Percentiles rank a stretch among this genome's conserved stretches.
phyloP scores from a whole-genome alignment of 1,140 invertebrate species.

The Calephelis nemesis region DNA sequence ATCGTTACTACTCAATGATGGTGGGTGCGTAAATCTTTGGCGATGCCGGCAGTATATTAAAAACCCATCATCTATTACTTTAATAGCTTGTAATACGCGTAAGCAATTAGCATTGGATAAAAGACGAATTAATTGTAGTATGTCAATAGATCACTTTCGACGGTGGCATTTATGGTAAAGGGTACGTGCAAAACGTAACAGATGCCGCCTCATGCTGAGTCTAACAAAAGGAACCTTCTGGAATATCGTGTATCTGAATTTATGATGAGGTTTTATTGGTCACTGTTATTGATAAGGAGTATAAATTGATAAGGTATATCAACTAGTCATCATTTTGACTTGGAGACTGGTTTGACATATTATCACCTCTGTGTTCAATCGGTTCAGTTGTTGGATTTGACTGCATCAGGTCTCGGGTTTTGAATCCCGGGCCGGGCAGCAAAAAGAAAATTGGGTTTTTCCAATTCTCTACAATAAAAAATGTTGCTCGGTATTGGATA shows the following conservation, averaged over 20 bases:
- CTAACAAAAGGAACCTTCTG: background rate
- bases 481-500: too few relatives aligned
- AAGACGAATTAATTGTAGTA: conserved; percentile 5
- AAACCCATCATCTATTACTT: conserved; percentile 14
- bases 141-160: background rate
- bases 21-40: conserved; percentile 11
- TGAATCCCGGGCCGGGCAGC: too few relatives aligned
- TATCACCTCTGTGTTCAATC: too few relatives aligned
- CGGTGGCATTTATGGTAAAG: conserved; percentile 6
- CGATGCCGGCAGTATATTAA: conserved; percentile 7
- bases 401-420: too few relatives aligned
- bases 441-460: too few relatives aligned
- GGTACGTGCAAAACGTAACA: conserved; percentile 1
- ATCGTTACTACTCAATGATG: conserved; percentile 2
- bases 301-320: too few relatives aligned
- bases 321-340: too few relatives aligned
- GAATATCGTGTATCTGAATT: background rate
- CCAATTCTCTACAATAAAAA: too few relatives aligned
- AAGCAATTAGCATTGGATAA: conserved; percentile 6
- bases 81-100: conserved; percentile 15
- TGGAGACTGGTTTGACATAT: too few relatives aligned
- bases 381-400: too few relatives aligned
- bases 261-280: too few relatives aligned
- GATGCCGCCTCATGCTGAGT: background rate
- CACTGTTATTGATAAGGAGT: too few relatives aligned